Base-by-base conservation (phyloP, 2,113 vertebrate species). In the Aramus guarauna region DNA sequence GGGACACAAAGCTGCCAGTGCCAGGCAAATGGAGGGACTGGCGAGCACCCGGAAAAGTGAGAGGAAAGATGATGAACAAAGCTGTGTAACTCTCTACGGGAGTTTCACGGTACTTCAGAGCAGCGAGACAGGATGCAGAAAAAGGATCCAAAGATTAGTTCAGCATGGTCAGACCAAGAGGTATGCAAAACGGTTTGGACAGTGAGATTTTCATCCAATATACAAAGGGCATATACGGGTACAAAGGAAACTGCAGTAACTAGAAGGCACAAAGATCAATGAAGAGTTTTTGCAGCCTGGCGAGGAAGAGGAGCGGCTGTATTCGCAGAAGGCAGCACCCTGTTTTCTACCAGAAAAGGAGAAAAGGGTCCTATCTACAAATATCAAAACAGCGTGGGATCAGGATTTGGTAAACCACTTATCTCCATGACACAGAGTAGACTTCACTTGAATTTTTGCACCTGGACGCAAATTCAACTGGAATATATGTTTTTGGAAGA, bases 371-470 rank as follows among this genome's bases (percentile, higher is more conserved):
- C 50, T 67, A 53, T 9, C 34, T 22, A 39, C 63, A 71, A 43
- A 27, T 6, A 75, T 0, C 37, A 52, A 37, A 71, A 39, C 1
- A 67, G 36, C 4, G 0, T 9, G 10, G 37, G n/a, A 34, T 47
- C 45, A 34, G 73, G 32, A 84, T 50, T 32, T 87, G 72, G 10
- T 12, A 29, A 3, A 9, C 32, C 32, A 9, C 41, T 72, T 32
- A 50, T 8, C 4, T 18, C 45, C 24, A 5, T 1, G 3, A 21
- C 36, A 63, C 34, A 27, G 13, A 47, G 63, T 2, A 71, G 32
- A 22, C 34, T 32, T 39, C 0, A 4, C 29, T 30, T 58, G 47
- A 52, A 27, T 29, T 81, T 73, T 39, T 56, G 22, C 22, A 47
- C 26, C 32, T 19, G 32, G 12, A 37, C 53, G 29, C 55, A 58